Percentiles rank a stretch among this genome's conserved stretches.
Conservation (phyloP, 2,888 invertebrate genomes). For the Lapara coniferarum region DNA sequence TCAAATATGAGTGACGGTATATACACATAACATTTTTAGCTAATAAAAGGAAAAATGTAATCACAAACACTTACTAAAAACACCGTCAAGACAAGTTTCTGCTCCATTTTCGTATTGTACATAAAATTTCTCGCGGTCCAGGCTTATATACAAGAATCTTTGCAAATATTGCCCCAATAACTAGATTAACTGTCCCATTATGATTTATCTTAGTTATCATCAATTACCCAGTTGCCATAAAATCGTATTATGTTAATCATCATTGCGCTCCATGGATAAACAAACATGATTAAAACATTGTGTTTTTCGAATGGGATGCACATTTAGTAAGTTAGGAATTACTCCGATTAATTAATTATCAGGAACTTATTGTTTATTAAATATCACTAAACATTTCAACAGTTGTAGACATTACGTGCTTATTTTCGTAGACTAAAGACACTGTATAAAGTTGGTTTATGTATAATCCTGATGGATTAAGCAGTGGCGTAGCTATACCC, state of each 20-base stretch:
- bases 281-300: not conserved
- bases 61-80: slow-evolving; percentile 52
- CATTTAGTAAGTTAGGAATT: too few relatives aligned
- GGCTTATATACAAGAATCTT: slow-evolving; percentile 38
- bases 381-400: too few relatives aligned
- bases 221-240: slow-evolving; percentile 21
- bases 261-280: not conserved
- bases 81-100: slow-evolving; percentile 39
- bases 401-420: too few relatives aligned
- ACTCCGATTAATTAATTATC: too few relatives aligned
- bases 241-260: not conserved
- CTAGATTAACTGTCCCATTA: slow-evolving; percentile 16
- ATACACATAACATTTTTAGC: too few relatives aligned
- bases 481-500: too few relatives aligned
- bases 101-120: slow-evolving; percentile 46
- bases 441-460: not conserved
- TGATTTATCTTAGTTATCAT: slow-evolving; percentile 24
- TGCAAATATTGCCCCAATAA: slow-evolving; percentile 41
- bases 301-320: too few relatives aligned
- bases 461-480: too few relatives aligned
- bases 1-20: too few relatives aligned
- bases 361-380: too few relatives aligned
- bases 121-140: slow-evolving; percentile 8
- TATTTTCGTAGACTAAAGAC: too few relatives aligned
- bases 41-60: not conserved